Base-by-base conservation (phyloP, 2,888 invertebrate genomes). In the Cheilosia vernalis region DNA sequence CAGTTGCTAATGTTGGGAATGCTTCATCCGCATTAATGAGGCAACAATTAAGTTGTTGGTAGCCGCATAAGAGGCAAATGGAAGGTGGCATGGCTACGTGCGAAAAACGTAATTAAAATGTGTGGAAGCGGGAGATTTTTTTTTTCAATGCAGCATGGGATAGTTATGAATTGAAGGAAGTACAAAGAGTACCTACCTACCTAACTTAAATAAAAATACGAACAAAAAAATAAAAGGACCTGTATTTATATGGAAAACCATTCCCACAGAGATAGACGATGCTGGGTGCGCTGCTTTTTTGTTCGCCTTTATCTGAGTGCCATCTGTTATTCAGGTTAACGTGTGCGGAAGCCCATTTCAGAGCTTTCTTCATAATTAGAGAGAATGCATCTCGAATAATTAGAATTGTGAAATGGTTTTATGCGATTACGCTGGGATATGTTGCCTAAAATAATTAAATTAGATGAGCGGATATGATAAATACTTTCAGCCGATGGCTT, bases 1-100 rank as follows among this genome's bases (percentile, higher is more conserved):
- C 83, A 83, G 66, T 84, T 79, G 79, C 67, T 69, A 79, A 74
- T 84, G 83, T 74, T 84, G 63, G 53, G 63, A 84, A 79, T 74
- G 79, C 79, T 84, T 69, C 69, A 79, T 79, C 73, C 73, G 79
- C 83, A 84, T 84, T 79, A 84, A 84, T 84, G 83, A 84, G 83
- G 79, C 83, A 84, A 84, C 83, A 84, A 84, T 84, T 84, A 84
- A 84, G 83, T 84, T 79, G 79, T 74, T 79, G 73, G 79, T 79
- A 64, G 73, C 73, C 83, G 69, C 69, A 84, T 79, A 79, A 79
- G 73, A 73, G 79, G 56, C 67, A 79, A 79, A 84, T 84, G 69
- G 37, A 37, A 84, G 67, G 73, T 79, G 79, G 67, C 49, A 66
- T 44, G 51, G 63, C 63, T 64, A 79, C 83, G 83, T 84, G 83